Evolutionary conservation across 2,888 invertebrate genomes (phyloP).

Genomic region (Ptilodon capucinus): DNA sequence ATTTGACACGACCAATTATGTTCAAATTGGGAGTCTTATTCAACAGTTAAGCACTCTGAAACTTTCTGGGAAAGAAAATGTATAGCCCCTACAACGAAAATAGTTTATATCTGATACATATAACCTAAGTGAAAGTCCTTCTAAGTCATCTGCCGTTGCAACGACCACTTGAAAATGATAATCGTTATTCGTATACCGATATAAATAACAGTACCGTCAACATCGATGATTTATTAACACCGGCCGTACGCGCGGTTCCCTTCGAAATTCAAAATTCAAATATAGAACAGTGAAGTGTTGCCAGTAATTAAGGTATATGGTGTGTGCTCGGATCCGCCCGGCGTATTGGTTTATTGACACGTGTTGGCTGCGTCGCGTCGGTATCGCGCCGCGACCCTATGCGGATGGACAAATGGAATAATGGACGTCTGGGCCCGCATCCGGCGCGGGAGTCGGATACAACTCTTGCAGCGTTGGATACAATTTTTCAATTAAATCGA

Average conservation of each 20-base stretch:
- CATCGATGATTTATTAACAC: slow-evolving; percentile 3
- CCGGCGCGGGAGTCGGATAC: slow-evolving; percentile 79
- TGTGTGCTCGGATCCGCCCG: slow-evolving; percentile 39
- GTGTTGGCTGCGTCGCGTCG: slow-evolving; percentile 48
- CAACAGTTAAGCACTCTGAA: too few species aligned
- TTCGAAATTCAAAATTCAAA: slow-evolving; percentile 56
- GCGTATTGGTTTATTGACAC: slow-evolving; percentile 73
- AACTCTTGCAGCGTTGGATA: slow-evolving; percentile 79
- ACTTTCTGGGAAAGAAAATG: too few species aligned
- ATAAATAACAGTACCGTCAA: slow-evolving; percentile 1
- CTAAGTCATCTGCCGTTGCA: not conserved
- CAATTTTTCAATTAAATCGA: slow-evolving; percentile 82
- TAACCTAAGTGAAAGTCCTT: not conserved
- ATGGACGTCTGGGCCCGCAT: slow-evolving; percentile 82
- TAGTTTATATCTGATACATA: too few species aligned
- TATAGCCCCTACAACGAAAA: too few species aligned
- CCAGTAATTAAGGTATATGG: slow-evolving; percentile 57
- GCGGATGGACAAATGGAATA: slow-evolving; percentile 82
- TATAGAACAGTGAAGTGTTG: slow-evolving; percentile 57
- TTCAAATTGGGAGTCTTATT: too few species aligned
- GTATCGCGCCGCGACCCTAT: slow-evolving; percentile 67
- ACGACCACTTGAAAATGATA: slow-evolving; percentile 7
- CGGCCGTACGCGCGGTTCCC: slow-evolving; percentile 24
- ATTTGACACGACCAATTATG: too few species aligned
- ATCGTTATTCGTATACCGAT: slow-evolving; percentile 3